Conservation (phyloP, 2,113 vertebrate genomes). For the Falcunculus frontatus region DNA sequence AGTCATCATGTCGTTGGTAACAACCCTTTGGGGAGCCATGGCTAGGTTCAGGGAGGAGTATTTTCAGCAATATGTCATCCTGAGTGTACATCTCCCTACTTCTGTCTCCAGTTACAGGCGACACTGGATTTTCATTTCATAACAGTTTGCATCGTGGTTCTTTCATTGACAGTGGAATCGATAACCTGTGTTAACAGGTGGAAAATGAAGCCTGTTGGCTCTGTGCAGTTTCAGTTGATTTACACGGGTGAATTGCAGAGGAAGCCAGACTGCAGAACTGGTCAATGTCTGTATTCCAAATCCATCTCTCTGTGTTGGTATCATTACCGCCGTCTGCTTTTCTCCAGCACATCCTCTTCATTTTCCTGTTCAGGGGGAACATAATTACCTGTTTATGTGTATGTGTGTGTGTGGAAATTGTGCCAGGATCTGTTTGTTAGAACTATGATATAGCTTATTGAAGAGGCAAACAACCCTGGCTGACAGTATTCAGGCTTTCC, state of each 20-base stretch:
- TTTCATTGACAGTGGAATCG: background rate
- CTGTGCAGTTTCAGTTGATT: background rate
- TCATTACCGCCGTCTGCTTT: background rate
- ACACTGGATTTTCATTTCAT: background rate
- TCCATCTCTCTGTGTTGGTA: background rate
- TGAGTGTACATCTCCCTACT: background rate
- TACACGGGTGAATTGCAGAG: background rate
- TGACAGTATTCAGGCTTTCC: background rate
- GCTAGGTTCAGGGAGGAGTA: background rate
- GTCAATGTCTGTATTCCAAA: conserved; percentile 5
- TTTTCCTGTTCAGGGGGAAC: conserved; percentile 6
- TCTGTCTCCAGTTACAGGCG: background rate
- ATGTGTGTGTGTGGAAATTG: background rate
- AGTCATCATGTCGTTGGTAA: background rate
- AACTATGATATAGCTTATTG: background rate
- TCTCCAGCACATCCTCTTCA: background rate
- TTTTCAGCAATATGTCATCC: background rate
- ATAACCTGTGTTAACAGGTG: conserved; percentile 36
- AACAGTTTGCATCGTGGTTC: background rate
- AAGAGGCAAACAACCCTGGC: background rate
- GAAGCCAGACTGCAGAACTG: background rate
- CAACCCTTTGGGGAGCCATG: background rate
- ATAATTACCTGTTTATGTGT: background rate
- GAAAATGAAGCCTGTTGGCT: conserved; percentile 9
- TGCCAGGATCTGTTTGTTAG: background rate